Base-by-base conservation (phyloP, 2,888 invertebrate genomes). In the Aphidius colemani region DNA sequence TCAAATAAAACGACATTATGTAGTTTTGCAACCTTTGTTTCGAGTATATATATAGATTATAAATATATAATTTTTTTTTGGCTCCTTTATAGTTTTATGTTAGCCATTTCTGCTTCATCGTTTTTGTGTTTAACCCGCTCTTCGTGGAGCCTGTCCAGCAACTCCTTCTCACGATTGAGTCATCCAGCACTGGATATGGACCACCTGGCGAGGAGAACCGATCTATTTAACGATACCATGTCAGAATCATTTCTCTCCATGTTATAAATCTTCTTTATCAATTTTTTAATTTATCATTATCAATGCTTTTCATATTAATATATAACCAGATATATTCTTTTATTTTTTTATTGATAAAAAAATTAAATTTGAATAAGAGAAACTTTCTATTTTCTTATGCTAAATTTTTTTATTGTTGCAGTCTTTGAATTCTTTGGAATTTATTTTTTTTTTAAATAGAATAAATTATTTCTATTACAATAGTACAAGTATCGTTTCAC, bases 151-250 rank as follows among this genome's bases (percentile, higher is more conserved):
- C 66, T 67, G 78, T 75, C 75, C 72, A 69, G 75, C 75, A 74
- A 76, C 77, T 78, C 75, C 76, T 75, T 75, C 77, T 78, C 77
- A 73, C 77, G 79, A 80, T 80, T 79, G 79, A 80, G 79, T 80
- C 78, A 79, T 80, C 79, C 77, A 70, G 69, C 74, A 74, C 73
- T 74, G 72, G 71, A 74, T 30, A 30, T 73, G 78, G 80, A 80
- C 80, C 80, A 80, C 80, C 79, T 80, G 80, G 76, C 67, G 75
- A 74, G 78, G 71, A 76, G 73, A 75, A 72, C 67, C 74, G 72
- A 78, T 76, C 72, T 72, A 76, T 76, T 74, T 75, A 76, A 75
- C 75, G 75, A 78, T 76, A 78, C 72, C 71, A 69, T 70, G 72
- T 72, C 72, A 67, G 63, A 69, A 65, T 66, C 64, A 59, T 60